Evolutionary conservation across 1,140 invertebrate species (phyloP), one percentile per base, ranked within the genome.

Genomic region (Brachionus paranguensis): DNA sequence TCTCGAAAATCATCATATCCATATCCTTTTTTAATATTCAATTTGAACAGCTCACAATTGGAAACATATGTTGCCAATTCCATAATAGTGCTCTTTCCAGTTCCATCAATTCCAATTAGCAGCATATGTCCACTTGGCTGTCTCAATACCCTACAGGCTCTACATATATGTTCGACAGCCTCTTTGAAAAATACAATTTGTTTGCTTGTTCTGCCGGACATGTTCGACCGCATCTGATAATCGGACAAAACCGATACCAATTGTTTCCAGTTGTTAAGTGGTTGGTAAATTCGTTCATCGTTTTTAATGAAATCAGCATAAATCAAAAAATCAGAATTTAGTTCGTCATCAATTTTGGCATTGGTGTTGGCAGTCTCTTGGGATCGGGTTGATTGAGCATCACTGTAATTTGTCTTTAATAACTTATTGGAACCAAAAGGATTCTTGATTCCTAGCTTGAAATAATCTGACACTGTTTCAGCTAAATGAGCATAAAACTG

Each of bases 111-210:
- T 50, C 94, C 94, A 60, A 96, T 92, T 76, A 95, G 91, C 3
- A 95, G 89, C 91, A 94, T 92, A 89, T 95, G 93, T 3, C 95
- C 94, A 33, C 93, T 90, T 0, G 93, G 93, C 88, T 95, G 94
- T 3, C 94, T 93, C 53, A 96, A 92, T 11, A 95, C 93, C 78
- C 94, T 90, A 14, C 93, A 92, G 72, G 94, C 94, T 85, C 89
- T 83, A 14, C 87, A 86, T 20, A 89, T 87, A 83, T 90, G 89
- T 83, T 89, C 87, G 37, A 89, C 86, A 41, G 89, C 88, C 84
- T 90, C 88, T 83, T 87, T 87, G 85, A 90, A 90, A 79, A 89
- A 90, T 41, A 90, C 88, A 41, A 87, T 84, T 72, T 86, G 83
- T 14, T 74, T 41, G 20, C 78, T 83, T n/a, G 37, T 41, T 17